Conservation (phyloP, 2,888 invertebrate genomes). For the Lycocerus yunnanus region DNA sequence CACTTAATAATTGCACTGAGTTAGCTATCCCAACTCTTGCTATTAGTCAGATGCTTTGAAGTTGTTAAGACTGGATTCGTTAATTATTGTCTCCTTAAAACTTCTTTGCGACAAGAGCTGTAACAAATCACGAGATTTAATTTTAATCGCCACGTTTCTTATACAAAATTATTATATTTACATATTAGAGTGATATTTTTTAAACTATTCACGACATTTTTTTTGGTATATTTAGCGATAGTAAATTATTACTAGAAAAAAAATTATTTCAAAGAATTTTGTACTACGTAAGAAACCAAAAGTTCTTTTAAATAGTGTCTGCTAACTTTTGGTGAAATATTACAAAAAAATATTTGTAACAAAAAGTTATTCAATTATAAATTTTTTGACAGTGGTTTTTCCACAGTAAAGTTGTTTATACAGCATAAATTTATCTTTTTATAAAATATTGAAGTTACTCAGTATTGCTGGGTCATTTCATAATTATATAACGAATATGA, state of each 20-base stretch:
- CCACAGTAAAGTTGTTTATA: background rate
- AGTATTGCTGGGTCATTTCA: background rate
- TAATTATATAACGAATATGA: background rate
- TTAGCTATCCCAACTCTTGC: constrained; percentile 1
- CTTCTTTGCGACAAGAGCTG: background rate
- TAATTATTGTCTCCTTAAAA: constrained; percentile 2
- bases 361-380: background rate
- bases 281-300: background rate
- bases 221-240: background rate
- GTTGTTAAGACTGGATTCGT: background rate
- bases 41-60: background rate
- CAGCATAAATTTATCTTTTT: background rate
- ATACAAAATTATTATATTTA: background rate
- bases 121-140: background rate
- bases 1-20: constrained; percentile 12
- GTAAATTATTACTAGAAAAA: background rate
- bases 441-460: background rate
- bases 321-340: background rate
- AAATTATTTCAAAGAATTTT: background rate
- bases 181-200: background rate
- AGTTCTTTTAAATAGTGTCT: background rate
- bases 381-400: background rate
- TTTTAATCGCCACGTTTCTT: background rate
- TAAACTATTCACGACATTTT: too few relatives aligned
- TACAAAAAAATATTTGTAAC: background rate